Percentiles rank a stretch among this genome's conserved stretches.
These are phyloP conservation scores for Sebastes cheni DNA, from an alignment of 2,797 vertebrate species.

Conservation along the genomic window DNA sequence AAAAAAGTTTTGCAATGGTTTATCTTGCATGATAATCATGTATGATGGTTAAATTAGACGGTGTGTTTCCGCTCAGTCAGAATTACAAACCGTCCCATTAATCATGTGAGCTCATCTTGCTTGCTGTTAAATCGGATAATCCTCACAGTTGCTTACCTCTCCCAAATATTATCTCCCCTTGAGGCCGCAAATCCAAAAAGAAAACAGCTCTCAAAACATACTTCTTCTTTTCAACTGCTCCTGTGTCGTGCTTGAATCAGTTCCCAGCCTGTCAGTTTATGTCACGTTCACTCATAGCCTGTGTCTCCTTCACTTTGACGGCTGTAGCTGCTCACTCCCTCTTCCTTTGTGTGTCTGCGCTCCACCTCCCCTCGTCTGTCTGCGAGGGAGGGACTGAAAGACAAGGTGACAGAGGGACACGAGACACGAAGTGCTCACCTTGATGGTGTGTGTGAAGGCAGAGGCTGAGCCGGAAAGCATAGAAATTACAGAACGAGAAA, in stretches of 20 bases:
- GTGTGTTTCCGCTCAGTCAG: constrained; percentile 13
- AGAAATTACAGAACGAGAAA: constrained; percentile 37
- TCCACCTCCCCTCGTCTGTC: constrained; percentile 45
- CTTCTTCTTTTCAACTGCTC: constrained; percentile 16
- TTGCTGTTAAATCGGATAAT: constrained; percentile 66
- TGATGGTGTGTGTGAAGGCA: not conserved
- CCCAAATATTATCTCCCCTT: constrained; percentile 57
- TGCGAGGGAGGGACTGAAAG: constrained; percentile 53
- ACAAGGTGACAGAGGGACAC: constrained; percentile 63
- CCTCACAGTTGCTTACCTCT: constrained; percentile 72
- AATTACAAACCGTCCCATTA: constrained; percentile 31
- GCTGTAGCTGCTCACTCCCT: constrained; percentile 37
- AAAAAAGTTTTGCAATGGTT: constrained; percentile 1
- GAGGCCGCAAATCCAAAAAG: constrained; percentile 39
- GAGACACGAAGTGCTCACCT: constrained; percentile 31
- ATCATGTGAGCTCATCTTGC: constrained; percentile 49
- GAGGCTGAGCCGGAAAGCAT: constrained; percentile 6
- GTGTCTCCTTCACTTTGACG: constrained; percentile 54
- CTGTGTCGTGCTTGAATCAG: constrained; percentile 28
- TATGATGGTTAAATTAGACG: not conserved
- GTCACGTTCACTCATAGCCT: constrained; percentile 32
- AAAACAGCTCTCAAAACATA: constrained; percentile 33
- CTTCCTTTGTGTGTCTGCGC: constrained; percentile 35
- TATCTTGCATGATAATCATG: not conserved
- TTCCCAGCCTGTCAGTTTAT: constrained; percentile 45